Percentiles rank a stretch among this genome's conserved stretches.
These are phyloP conservation scores for Chamaetylas fuelleborni DNA, from an alignment of 2,113 vertebrate species.

Conservation along the genomic window DNA sequence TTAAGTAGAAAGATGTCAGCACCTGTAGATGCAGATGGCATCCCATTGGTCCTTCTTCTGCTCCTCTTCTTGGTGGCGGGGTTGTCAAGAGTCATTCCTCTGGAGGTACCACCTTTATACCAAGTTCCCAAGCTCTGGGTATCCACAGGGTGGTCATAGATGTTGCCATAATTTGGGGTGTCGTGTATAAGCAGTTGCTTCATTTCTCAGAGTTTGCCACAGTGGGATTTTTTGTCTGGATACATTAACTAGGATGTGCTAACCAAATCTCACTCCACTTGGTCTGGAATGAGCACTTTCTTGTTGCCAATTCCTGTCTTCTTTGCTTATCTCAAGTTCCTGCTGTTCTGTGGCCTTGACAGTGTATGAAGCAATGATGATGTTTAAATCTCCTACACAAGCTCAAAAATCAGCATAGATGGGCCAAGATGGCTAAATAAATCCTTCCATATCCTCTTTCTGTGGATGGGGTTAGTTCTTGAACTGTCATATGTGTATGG, in stretches of 20 bases:
- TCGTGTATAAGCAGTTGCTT: background rate
- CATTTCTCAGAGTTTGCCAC: background rate
- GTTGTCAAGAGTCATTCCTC: background rate
- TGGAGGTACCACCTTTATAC: background rate
- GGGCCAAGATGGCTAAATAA: background rate
- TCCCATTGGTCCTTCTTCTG: background rate
- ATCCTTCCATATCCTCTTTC: background rate
- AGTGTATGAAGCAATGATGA: background rate
- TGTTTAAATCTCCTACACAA: background rate
- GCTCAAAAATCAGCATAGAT: background rate
- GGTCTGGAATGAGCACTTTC: background rate
- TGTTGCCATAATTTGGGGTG: background rate
- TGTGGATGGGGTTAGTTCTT: background rate
- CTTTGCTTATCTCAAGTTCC: background rate
- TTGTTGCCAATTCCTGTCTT: background rate
- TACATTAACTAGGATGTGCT: background rate
- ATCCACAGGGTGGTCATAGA: background rate
- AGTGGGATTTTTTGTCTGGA: background rate
- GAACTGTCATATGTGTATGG: rapidly evolving
- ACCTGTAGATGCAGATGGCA: background rate
- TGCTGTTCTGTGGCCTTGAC: background rate
- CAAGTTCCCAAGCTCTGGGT: rapidly evolving
- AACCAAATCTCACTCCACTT: background rate
- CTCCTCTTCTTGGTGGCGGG: background rate
- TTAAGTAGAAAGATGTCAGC: background rate